Base-by-base conservation (phyloP, 1,140 invertebrate species). In the Cyclargus thomasi region DNA sequence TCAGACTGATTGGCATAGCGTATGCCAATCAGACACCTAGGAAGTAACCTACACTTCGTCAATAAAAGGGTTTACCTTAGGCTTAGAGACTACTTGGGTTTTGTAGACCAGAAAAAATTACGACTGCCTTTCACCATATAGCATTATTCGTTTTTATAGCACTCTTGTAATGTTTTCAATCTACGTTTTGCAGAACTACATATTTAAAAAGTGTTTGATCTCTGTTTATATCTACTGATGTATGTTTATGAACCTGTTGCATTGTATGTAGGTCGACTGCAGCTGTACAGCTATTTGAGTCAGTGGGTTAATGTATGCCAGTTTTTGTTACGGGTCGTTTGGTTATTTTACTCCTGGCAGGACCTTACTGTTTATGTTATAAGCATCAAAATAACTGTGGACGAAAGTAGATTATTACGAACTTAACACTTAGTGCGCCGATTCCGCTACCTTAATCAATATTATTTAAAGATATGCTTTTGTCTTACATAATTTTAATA, bases 271-370 rank as follows among this genome's bases (percentile, higher is more conserved):
- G 70, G 74, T 66, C 71, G 72, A 23, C 29, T 74, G 70, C 72
- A 70, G 72, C 72, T 70, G 68, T 70, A 47, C 39, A 55, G 55
- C 47, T 69, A 70, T 73, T 66, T 66, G 70, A 71, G 74, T 73
- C 65, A 77, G 69, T 76, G 67, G 73, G 75, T 76, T 77, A 77
- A 75, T 79, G 73, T 78, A 69, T 74, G 67, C 69, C 53, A 23
- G 64, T 65, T 70, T 71, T 72, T 39, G 66, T 47, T 68, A 66
- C 29, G 70, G 22, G 36, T 65, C 53, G 6, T 59, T 55, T 55
- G 53, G 64, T 70, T 47, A 47, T 47, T 47, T 47, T 47, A 47
- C 7, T 11, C 14, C 39, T 47, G 39, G 14, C 39, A 16, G 10
- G 39, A 47, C 39, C 39, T 47, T 47, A 14, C 11, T 47, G 39